Evolutionary conservation across 2,113 vertebrate genomes (phyloP).

Genomic region (Coturnix japonica): DNA sequence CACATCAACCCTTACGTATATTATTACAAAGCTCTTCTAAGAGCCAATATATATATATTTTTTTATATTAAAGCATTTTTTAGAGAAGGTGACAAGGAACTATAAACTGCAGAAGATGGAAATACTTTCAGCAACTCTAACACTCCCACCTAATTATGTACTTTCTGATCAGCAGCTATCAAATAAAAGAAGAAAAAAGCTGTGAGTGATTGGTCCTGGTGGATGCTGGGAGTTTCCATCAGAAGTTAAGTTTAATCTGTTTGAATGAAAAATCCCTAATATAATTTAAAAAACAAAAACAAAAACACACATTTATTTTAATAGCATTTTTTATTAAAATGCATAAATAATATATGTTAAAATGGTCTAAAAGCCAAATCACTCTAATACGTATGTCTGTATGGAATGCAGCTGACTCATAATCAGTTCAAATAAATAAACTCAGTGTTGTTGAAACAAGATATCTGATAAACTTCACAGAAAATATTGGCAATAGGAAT

Average conservation of each 20-base stretch:
- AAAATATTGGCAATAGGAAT: neutral
- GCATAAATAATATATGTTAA: neutral
- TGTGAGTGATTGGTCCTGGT: neutral
- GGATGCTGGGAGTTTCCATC: neutral
- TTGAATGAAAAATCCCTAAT: neutral
- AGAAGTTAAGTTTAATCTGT: neutral
- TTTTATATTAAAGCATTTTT: neutral
- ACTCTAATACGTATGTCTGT: neutral
- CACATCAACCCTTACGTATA: neutral
- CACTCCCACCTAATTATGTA: neutral
- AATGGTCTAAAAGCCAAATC: neutral
- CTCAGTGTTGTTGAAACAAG: neutral
- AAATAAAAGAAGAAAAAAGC: neutral
- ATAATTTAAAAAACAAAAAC: neutral
- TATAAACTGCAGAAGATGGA: neutral
- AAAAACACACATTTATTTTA: neutral
- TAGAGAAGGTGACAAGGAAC: neutral
- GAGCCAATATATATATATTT: neutral
- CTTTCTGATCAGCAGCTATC: neutral
- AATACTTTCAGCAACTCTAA: neutral
- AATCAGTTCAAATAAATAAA: neutral
- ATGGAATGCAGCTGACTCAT: neutral
- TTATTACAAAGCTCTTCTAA: conserved; percentile 8
- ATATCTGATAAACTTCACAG: neutral
- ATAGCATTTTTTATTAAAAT: accelerated